Percentiles rank a stretch among this genome's conserved stretches.
These are phyloP conservation scores for Cyprinodon brontotheroides DNA, from an alignment of 2,113 vertebrate species.

Conservation along the genomic window DNA sequence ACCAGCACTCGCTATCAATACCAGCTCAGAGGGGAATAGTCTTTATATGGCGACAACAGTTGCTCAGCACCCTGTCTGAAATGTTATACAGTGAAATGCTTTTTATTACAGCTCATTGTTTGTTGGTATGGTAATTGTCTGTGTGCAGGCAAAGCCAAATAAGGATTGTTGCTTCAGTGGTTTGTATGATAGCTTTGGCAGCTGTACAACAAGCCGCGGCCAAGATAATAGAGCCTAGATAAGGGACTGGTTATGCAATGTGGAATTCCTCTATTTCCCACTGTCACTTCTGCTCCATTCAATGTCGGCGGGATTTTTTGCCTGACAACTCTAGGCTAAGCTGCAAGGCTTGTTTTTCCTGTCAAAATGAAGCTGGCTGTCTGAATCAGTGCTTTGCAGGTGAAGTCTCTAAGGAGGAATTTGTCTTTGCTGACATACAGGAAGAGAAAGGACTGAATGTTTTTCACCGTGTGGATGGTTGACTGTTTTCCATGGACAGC, in stretches of 20 bases:
- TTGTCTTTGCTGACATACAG: constrained; percentile 22
- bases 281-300: constrained; percentile 42
- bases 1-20: constrained; percentile 66
- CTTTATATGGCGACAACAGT: constrained; percentile 76
- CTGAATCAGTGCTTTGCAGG: constrained; percentile 32
- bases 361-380: constrained; percentile 43
- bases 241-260: constrained; percentile 70
- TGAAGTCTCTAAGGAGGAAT: constrained; percentile 17
- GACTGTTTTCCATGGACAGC: constrained; percentile 1
- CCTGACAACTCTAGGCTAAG: constrained; percentile 52
- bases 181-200: constrained; percentile 65
- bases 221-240: constrained; percentile 74
- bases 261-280: constrained; percentile 57
- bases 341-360: constrained; percentile 41
- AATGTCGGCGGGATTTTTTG: constrained; percentile 55
- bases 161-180: constrained; percentile 52
- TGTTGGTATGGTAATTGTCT: constrained; percentile 45
- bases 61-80: constrained; percentile 68
- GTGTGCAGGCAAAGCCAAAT: constrained; percentile 51
- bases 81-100: constrained; percentile 55
- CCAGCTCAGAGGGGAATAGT: constrained; percentile 74
- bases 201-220: constrained; percentile 58
- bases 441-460: background rate
- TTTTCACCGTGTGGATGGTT: constrained; percentile 2
- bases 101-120: constrained; percentile 56